phyloP scores from a whole-genome alignment of 2,113 vertebrate species.

The Alouatta palliata region DNA sequence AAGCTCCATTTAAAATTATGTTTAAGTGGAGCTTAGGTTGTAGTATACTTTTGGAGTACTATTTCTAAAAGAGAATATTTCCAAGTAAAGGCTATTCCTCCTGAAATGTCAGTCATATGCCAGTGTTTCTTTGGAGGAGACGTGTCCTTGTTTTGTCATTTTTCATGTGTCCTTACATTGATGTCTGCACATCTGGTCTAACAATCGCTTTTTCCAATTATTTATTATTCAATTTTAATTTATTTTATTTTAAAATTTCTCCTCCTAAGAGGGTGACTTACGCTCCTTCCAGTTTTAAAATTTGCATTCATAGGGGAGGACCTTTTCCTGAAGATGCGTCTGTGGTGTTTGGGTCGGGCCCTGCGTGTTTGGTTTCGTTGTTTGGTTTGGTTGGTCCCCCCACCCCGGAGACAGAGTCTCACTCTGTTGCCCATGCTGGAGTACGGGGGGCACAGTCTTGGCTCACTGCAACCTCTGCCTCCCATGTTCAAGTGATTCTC shows the following conservation, averaged over 20 bases:
- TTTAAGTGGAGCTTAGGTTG: not conserved
- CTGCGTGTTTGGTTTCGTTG: not conserved
- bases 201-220: not conserved
- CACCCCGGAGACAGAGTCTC: not conserved
- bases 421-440: not conserved
- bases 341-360: not conserved
- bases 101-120: conserved; percentile 51
- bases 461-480: not conserved
- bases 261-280: no score
- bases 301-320: not conserved
- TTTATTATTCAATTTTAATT: no score
- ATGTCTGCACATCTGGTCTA: not conserved
- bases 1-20: not conserved
- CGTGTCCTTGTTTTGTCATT: not conserved
- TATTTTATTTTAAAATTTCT: not conserved
- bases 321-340: not conserved
- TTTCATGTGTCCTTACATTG: not conserved
- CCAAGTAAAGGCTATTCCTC: conserved; percentile 26
- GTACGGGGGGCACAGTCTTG: not conserved
- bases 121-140: not conserved
- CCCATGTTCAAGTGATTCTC: not conserved
- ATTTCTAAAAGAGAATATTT: conserved; percentile 50
- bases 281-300: not conserved
- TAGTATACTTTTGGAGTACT: conserved; percentile 17
- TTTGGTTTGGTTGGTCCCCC: no score